Evolutionary conservation across 2,888 invertebrate genomes (phyloP), one percentile per base, ranked within the genome.

Genomic region (Phalangium opilio): DNA sequence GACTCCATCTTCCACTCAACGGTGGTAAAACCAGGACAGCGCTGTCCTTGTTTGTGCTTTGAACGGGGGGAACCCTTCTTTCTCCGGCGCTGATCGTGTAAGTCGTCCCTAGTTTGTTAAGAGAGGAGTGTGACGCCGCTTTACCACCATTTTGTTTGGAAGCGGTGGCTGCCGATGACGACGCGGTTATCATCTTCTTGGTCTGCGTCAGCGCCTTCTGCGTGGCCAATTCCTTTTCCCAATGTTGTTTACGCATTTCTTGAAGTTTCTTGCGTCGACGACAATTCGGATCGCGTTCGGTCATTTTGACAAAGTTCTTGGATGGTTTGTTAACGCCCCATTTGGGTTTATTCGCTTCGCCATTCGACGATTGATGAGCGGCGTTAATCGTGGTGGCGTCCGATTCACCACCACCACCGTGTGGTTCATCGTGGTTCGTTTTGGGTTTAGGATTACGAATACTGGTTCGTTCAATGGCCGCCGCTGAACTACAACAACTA

Each of bases 291-390:
- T 87, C 87, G 60, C 86, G 82, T 64, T 87, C 87, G 61, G 86
- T 86, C 67, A 87, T 86, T 61, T 86, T 86, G 50, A 85, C 74
- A 62, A 86, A 87, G 59, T 83, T 79, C 10, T 81, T 81, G 19
- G 78, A 78, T 4, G 85, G 84, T 54, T 63, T 61, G 50, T 66
- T 69, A 41, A 67, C 67, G 47, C 67, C 67, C 68, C 68, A 68
- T 45, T 65, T 63, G 0, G 67, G 67, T 19, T 66, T 58, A 39
- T 65, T 63, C 11, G 55, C 41, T 17, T n/a, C 15, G 27, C 27
- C 12, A 15, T 43, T 35, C 15, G 20, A 10, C 12, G 17, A 11
- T n/a, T 21, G 17, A 12, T 15, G 19, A 17, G 20, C 8, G 19
- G 12, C 14, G n/a, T 27, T 27, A 14, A 14, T 27, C 1, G 43